Percentiles rank a stretch among this genome's conserved stretches.
These are phyloP conservation scores for Tenrec ecaudatus DNA, from an alignment of 2,113 vertebrate species.

Conservation along the genomic window DNA sequence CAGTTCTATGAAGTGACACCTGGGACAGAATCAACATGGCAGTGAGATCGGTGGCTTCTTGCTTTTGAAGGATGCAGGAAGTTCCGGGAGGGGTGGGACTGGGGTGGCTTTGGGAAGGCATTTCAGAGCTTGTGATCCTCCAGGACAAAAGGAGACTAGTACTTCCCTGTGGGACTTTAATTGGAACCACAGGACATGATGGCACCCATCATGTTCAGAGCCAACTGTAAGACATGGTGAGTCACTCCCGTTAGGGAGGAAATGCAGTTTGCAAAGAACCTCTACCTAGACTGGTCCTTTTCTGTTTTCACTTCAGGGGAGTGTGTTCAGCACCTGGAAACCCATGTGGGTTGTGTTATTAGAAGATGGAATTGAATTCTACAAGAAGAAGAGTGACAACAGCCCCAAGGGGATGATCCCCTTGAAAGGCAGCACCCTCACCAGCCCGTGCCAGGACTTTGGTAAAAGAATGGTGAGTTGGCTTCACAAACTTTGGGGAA, in stretches of 20 bases:
- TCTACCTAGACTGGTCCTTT: not conserved
- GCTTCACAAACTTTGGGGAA: accelerated
- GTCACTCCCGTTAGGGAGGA: not conserved
- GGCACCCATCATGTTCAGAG: not conserved
- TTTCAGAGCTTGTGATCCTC: not conserved
- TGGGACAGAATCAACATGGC: not conserved
- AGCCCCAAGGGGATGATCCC: constrained; percentile 98
- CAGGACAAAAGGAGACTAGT: not conserved
- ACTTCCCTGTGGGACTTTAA: not conserved
- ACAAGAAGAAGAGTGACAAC: constrained; percentile 94
- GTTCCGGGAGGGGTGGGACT: not conserved
- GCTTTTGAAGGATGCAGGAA: not conserved
- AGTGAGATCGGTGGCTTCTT: not conserved
- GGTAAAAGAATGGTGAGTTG: constrained; percentile 92
- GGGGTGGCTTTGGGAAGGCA: not conserved
- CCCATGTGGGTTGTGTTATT: constrained; percentile 95
- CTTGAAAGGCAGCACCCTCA: constrained; percentile 91
- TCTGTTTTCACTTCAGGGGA: constrained; percentile 87
- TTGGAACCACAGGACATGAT: not conserved
- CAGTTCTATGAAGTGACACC: not conserved
- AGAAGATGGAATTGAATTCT: constrained; percentile 96
- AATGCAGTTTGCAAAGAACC: not conserved
- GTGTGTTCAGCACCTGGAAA: constrained; percentile 96
- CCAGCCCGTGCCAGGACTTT: constrained; percentile 94
- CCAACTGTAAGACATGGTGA: not conserved